phyloP scores from a whole-genome alignment of 2,888 invertebrate genomes.

The Sabatieria punctata region DNA sequence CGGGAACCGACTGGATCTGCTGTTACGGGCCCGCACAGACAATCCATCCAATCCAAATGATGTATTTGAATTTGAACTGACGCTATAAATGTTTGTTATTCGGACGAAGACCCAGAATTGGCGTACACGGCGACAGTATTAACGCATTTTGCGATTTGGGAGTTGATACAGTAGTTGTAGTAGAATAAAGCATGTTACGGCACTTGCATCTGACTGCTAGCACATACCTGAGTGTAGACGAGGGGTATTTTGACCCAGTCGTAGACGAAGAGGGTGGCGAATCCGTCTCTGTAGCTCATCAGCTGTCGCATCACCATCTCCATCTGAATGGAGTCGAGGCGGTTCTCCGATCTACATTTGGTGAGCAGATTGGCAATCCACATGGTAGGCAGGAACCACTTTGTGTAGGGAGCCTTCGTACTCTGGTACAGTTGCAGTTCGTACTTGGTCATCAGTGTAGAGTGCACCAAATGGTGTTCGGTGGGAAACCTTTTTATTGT shows the following conservation, averaged over 20 bases:
- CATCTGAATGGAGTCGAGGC: not conserved
- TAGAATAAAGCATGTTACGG: too few species aligned
- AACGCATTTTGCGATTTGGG: too few species aligned
- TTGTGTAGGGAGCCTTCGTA: not conserved
- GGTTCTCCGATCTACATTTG: not conserved
- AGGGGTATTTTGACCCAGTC: conserved; percentile 5
- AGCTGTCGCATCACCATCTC: not conserved
- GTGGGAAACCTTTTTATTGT: conserved; percentile 2
- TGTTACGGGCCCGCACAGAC: too few species aligned
- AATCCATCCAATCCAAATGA: too few species aligned
- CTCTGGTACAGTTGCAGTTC: not conserved
- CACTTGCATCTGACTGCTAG: too few species aligned
- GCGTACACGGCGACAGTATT: too few species aligned
- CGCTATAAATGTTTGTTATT: too few species aligned
- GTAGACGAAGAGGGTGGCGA: not conserved
- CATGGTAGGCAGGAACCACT: conserved; percentile 1
- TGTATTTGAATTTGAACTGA: too few species aligned
- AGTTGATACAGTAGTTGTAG: too few species aligned
- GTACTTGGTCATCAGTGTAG: conserved; percentile 3
- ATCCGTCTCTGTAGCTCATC: not conserved
- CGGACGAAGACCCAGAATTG: too few species aligned
- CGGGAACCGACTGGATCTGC: too few species aligned
- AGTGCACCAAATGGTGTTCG: not conserved
- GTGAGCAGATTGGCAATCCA: conserved; percentile 3
- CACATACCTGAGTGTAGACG: conserved; percentile 6